These are phyloP conservation scores for Saguinus oedipus DNA, from an alignment of 2,797 vertebrate genomes.

Conservation along the genomic window DNA sequence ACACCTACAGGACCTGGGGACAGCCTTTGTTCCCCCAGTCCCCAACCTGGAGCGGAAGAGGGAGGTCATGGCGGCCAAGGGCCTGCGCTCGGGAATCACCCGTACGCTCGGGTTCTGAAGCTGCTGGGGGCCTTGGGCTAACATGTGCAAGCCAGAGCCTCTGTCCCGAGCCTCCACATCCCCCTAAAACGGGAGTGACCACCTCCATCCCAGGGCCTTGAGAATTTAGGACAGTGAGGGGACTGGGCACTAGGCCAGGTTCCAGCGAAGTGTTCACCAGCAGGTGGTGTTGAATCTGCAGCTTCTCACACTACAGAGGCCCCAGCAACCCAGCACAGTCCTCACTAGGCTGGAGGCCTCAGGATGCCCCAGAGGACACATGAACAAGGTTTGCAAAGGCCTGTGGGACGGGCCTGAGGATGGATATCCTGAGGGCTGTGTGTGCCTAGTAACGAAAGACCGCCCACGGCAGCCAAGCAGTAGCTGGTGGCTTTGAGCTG, in stretches of 20 bases:
- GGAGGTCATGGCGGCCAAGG: fast-evolving
- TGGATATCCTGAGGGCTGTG: no score
- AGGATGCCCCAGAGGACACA: background rate
- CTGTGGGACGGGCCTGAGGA: background rate
- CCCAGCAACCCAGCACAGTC: background rate
- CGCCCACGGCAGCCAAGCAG: background rate
- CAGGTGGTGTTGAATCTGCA: background rate
- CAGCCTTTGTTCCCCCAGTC: background rate
- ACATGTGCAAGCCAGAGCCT: background rate
- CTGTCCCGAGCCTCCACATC: no score
- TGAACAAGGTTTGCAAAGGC: fast-evolving
- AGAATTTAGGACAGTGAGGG: background rate
- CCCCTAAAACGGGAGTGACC: no score
- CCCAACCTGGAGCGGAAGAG: fast-evolving
- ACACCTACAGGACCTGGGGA: background rate
- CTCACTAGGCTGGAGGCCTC: no score
- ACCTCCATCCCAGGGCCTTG: background rate
- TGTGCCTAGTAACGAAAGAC: background rate
- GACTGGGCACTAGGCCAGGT: background rate
- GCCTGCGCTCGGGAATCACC: no score
- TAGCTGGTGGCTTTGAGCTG: no score
- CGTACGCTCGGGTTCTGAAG: fast-evolving
- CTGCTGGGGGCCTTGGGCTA: background rate
- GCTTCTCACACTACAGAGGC: background rate
- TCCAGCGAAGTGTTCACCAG: background rate